These are phyloP conservation scores for Scolopax mira DNA, from an alignment of 2,113 vertebrate species.

Conservation along the genomic window DNA sequence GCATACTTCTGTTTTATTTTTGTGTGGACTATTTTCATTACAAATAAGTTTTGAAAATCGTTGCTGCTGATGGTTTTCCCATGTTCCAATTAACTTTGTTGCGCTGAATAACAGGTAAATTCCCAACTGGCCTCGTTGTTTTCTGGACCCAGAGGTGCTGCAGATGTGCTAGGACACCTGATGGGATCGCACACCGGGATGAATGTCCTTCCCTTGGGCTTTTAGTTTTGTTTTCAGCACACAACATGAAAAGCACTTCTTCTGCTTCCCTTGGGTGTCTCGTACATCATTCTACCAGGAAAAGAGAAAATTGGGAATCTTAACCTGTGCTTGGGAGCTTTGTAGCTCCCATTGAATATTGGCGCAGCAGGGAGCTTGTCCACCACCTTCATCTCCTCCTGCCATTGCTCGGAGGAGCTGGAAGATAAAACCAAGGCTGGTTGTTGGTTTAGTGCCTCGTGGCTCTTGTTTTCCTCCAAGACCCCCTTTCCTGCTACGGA, in stretches of 20 bases:
- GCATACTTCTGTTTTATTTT: not conserved
- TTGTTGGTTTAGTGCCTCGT: not conserved
- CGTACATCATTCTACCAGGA: not conserved
- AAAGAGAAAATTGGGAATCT: not conserved
- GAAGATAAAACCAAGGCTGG: not conserved
- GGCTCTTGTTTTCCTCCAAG: not conserved
- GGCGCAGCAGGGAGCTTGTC: not conserved
- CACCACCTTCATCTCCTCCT: not conserved
- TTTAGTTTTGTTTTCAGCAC: not conserved
- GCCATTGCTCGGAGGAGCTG: not conserved
- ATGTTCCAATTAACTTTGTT: not conserved
- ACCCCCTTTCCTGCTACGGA: rapidly evolving
- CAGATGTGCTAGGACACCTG: not conserved
- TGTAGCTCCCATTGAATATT: rapidly evolving
- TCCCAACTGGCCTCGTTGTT: not conserved
- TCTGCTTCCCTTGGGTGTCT: not conserved
- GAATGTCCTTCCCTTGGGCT: not conserved
- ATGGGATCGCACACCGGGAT: not conserved
- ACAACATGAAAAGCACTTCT: not conserved
- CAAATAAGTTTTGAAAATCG: not conserved
- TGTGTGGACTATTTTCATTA: not conserved
- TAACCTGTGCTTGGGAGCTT: not conserved
- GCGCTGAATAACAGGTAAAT: not conserved
- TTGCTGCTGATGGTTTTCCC: not conserved
- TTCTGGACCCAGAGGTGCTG: not conserved